Conservation (phyloP, 2,888 invertebrate species). For the Podotricha telesiphe region DNA sequence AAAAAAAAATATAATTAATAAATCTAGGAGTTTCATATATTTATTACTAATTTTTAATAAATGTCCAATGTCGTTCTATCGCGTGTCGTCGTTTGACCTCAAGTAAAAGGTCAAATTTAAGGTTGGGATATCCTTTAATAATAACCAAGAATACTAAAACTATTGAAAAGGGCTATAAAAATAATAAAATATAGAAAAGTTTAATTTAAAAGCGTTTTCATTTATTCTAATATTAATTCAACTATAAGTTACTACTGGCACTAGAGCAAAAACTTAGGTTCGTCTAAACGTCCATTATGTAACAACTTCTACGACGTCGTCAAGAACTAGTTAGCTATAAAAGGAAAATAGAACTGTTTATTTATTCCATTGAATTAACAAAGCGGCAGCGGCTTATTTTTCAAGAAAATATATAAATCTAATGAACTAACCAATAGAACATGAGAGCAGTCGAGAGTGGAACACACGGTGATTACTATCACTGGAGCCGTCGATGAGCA, state of each 20-base stretch:
- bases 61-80: constrained; percentile 3
- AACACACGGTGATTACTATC: constrained; percentile 64
- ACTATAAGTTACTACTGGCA: constrained; percentile 12
- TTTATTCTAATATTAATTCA: constrained; percentile 4
- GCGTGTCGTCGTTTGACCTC: constrained; percentile 37
- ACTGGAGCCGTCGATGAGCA: constrained; percentile 46
- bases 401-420: constrained; percentile 44
- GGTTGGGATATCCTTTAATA: constrained; percentile 22
- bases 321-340: constrained; percentile 42
- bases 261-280: constrained; percentile 39
- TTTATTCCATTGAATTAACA: constrained; percentile 38
- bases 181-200: background rate
- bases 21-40: background rate
- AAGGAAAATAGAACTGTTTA: constrained; percentile 39
- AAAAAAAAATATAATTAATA: too few species aligned
- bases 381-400: constrained; percentile 37
- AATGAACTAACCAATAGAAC: constrained; percentile 74
- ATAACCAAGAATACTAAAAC: background rate
- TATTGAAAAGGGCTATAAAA: background rate
- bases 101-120: constrained; percentile 35
- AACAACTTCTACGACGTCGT: constrained; percentile 49
- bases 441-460: constrained; percentile 79
- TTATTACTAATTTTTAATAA: background rate
- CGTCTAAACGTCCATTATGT: constrained; percentile 50
- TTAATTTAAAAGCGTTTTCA: background rate